A percentile compares a stretch with the other conserved stretches of the same genome.
Conservation (phyloP, 2,888 invertebrate genomes). For the Pegoplata infirma region DNA sequence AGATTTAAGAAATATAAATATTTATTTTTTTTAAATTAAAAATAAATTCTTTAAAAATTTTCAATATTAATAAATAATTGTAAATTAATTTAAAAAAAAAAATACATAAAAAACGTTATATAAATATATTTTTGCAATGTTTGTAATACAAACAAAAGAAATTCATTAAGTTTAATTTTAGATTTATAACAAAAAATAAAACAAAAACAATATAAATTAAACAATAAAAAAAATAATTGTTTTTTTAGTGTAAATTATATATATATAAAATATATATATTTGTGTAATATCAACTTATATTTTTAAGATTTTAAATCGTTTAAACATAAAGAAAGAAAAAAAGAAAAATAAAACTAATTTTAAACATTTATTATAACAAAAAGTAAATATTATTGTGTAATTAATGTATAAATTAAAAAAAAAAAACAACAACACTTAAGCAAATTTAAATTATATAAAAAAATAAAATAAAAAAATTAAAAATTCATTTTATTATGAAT, state of each 20-base stretch:
- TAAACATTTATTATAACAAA: slow-evolving; percentile 30
- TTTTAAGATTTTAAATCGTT: slow-evolving; percentile 66
- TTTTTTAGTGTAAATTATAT: slow-evolving; percentile 58
- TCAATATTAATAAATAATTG: slow-evolving; percentile 3
- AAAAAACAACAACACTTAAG: slow-evolving; percentile 9
- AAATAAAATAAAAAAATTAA: slow-evolving; percentile 62
- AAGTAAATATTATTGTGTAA: slow-evolving; percentile 46
- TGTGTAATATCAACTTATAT: slow-evolving; percentile 56
- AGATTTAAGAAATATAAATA: slow-evolving; percentile 45
- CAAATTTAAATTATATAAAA: slow-evolving; percentile 48
- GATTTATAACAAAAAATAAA: slow-evolving; percentile 2
- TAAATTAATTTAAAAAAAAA: slow-evolving; percentile 10
- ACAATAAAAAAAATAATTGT: slow-evolving; percentile 3
- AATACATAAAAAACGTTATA: slow-evolving; percentile 1
- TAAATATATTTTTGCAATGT: not conserved
- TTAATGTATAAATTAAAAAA: slow-evolving; percentile 60
- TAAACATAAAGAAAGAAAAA: slow-evolving; percentile 64
- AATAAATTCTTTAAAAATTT: slow-evolving; percentile 48
- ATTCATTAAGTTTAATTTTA: slow-evolving; percentile 52
- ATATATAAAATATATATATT: slow-evolving; percentile 54
- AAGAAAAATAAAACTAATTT: slow-evolving; percentile 51
- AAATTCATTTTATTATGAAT: slow-evolving; percentile 71
- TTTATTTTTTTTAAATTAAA: slow-evolving; percentile 21
- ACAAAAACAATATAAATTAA: slow-evolving; percentile 3
- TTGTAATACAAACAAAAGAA: slow-evolving; percentile 33